Evolutionary conservation across 30 jellyfish, hydroid and myxozoan genomes (phyloP).

Genomic region (Cassiopea andromeda): DNA sequence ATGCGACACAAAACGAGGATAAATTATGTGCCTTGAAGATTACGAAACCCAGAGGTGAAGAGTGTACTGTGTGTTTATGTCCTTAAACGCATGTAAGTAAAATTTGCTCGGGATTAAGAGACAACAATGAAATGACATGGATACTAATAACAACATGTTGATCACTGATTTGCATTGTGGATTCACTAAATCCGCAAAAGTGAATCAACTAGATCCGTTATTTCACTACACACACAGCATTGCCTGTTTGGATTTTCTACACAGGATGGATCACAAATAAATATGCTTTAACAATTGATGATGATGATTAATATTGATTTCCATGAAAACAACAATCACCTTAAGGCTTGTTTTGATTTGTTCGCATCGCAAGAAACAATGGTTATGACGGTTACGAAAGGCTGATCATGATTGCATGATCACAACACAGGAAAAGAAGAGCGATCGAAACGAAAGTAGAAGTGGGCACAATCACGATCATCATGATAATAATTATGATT

Average conservation of each 20-base stretch:
- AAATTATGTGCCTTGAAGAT: slow-evolving; percentile 20
- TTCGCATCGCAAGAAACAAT: no score
- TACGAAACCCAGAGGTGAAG: slow-evolving; percentile 8
- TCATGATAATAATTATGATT: background rate
- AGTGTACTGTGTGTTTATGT: slow-evolving; percentile 18
- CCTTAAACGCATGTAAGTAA: slow-evolving; percentile 21
- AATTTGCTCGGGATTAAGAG: slow-evolving; percentile 17
- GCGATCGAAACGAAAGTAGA: no score
- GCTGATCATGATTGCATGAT: no score
- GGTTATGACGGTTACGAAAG: no score
- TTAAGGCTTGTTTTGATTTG: no score
- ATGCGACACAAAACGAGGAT: slow-evolving; percentile 28
- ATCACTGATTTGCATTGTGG: background rate
- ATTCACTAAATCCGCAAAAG: background rate
- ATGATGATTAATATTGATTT: background rate
- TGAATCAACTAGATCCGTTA: background rate
- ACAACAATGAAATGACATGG: slow-evolving; percentile 19
- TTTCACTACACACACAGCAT: background rate
- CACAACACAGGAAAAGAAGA: no score
- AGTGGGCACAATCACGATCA: no score
- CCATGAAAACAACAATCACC: background rate
- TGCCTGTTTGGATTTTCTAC: background rate
- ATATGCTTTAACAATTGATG: background rate
- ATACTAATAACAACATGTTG: slow-evolving; percentile 6
- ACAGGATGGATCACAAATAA: background rate